phyloP scores from a whole-genome alignment of 2,113 vertebrate genomes.

The Phalacrocorax pelagicus region DNA sequence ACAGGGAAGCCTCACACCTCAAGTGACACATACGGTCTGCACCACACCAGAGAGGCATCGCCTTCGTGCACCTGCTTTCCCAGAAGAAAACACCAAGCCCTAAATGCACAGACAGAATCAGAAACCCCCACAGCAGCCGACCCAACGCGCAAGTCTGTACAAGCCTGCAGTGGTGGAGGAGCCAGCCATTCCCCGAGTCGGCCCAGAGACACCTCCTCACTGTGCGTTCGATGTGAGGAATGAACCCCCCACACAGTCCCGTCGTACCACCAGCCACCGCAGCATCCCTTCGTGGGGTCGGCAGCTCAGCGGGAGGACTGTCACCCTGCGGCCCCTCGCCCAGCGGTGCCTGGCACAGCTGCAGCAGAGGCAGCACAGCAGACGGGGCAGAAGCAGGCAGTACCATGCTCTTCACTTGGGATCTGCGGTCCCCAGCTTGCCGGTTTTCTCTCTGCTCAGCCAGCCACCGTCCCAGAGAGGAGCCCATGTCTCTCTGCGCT shows the following conservation, averaged over 20 bases:
- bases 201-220: background rate
- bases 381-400: background rate
- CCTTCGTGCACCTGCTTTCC: background rate
- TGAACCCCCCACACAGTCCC: background rate
- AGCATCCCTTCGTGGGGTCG: fast-evolving
- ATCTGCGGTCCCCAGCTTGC: background rate
- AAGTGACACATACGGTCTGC: fast-evolving
- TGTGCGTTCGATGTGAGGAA: fast-evolving
- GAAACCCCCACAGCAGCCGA: background rate
- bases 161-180: background rate
- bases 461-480: background rate
- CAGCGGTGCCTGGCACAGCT: fast-evolving
- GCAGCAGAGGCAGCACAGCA: fast-evolving
- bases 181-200: fast-evolving
- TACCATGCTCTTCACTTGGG: background rate
- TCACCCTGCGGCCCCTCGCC: fast-evolving
- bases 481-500: background rate
- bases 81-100: no score
- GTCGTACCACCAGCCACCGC: fast-evolving
- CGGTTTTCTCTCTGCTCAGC: background rate
- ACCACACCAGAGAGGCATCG: background rate
- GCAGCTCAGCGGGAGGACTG: fast-evolving
- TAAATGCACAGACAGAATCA: fast-evolving
- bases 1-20: background rate
- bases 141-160: fast-evolving